Evolutionary conservation across 2,797 vertebrate species (phyloP), one percentile per base, ranked within the genome.

Genomic region (Smutsia temminckii): DNA sequence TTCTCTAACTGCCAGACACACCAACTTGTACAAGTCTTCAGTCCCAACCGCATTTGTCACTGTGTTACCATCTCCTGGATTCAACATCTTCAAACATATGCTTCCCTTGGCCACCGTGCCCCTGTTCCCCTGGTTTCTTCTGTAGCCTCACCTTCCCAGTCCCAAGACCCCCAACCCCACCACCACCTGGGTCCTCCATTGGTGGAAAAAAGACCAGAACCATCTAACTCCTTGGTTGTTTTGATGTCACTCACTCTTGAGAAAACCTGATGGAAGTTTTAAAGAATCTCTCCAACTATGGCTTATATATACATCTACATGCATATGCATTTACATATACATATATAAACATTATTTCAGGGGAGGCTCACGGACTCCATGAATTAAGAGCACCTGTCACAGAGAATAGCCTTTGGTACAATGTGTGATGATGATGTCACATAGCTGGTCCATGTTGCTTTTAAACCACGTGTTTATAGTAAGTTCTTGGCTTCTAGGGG

Each of bases 401-500:
- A 96, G 66, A 94, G 40, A 93, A 80, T 42, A 91, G 27, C 16
- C 40, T 74, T 91, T 81, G 75, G 61, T 59, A 53, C 27, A 84
- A 95, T 80, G 85, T 34, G 14, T 23, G 34, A 34, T 66, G 46
- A 66, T 51, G 72, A 53, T 71, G 16, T 18, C 68, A 66, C 11
- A 17, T 32, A 32, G 18, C 42, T 37, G 5, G 42, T 89, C 29
- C 6, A 14, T 61, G 57, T 69, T 88, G 34, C 51, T 74, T 88
- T 89, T 40, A 94, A 93, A 61, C 37, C 40, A 59, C 51, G n/a
- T 42, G 27, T 63, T 87, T 89, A 55, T 89, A 25, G 17, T 40
- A 59, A 83, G 40, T 34, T 84, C 74, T 83, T 85, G 49, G 51
- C 29, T 42, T 78, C 32, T 32, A 72, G 37, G 6, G 27, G 1